These are phyloP conservation scores for Gymnopithys bicolor DNA, from an alignment of 2,797 vertebrate species.

Conservation along the genomic window DNA sequence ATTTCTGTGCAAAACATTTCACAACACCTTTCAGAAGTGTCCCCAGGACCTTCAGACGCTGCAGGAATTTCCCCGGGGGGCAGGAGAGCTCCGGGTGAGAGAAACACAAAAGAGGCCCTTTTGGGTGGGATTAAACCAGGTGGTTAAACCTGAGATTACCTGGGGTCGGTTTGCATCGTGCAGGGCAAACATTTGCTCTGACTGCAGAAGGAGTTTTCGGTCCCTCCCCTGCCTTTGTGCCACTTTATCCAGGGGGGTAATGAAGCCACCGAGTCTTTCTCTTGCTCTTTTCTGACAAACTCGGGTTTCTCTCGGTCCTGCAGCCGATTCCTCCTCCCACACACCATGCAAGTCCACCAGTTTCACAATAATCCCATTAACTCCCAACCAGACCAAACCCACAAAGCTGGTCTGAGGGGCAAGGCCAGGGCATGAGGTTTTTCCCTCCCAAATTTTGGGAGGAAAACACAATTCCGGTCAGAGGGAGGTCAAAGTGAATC, in stretches of 20 bases:
- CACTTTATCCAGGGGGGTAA: neutral
- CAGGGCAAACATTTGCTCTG: constrained; percentile 36
- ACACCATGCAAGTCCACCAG: neutral
- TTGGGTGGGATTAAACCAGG: neutral
- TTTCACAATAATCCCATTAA: constrained; percentile 55
- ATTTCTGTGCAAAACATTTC: neutral
- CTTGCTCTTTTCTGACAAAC: neutral
- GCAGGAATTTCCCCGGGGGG: neutral
- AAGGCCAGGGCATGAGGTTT: neutral
- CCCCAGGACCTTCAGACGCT: neutral
- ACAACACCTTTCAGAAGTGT: neutral
- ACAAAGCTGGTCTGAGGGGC: neutral
- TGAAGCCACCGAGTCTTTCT: neutral
- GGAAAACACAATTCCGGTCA: neutral
- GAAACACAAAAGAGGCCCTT: neutral
- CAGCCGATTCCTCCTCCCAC: constrained; percentile 11
- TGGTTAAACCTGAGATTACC: constrained; percentile 16
- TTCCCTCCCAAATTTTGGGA: neutral
- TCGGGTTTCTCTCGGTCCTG: neutral
- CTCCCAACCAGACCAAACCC: neutral
- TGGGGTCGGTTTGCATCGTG: neutral
- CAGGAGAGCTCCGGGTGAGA: neutral
- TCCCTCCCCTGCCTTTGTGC: neutral
- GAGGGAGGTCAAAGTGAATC: neutral
- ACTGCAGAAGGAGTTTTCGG: neutral